Base-by-base conservation (phyloP, 1,140 invertebrate species). In the Cryptotermes secundus region DNA sequence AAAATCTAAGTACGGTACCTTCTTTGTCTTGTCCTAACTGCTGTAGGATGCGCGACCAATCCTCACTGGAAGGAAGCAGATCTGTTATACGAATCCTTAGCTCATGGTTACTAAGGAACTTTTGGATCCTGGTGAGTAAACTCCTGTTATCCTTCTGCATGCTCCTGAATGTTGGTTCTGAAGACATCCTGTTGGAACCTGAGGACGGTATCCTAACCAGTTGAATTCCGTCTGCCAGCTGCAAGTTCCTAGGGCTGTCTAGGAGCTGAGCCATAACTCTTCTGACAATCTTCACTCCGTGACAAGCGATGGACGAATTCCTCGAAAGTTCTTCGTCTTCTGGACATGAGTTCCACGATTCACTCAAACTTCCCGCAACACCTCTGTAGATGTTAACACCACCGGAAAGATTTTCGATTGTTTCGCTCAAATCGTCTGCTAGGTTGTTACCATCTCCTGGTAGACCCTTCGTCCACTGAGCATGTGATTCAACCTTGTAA, bases 101-200 rank as follows among this genome's bases (percentile, higher is more conserved):
- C 86, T 96, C 95, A 86, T 95, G 93, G 16, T 90, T 93, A 85
- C 93, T 91, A 3, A 95, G 87, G 86, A 95, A 95, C 83, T 92
- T 92, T 31, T 94, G 90, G 72, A 95, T 87, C 2, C 91, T 90
- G 2, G 90, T 92, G 38, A 94, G 85, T 0, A 91, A 86, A 1
- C 91, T 91, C 34, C 90, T 89, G 72, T 83, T 82, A n/a, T 49
- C 83, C 84, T 92, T 91, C 26, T 92, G 92, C 12, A 91, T 87
- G 14, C 89, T 89, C 36, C 91, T 89, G 59, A 31, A 72, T 6
- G 59, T 72, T 26, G 59, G 26, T 31, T 72, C 59, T 26, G 59
- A 72, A 3, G 59, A 72, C 0, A 90, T 90, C 38, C 85, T 88
- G 2, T 7, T 10, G 59, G 59, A 31, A 6, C 85, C 83, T 36